phyloP scores from a whole-genome alignment of 1,140 invertebrate species.

The Ceratina australensis region DNA sequence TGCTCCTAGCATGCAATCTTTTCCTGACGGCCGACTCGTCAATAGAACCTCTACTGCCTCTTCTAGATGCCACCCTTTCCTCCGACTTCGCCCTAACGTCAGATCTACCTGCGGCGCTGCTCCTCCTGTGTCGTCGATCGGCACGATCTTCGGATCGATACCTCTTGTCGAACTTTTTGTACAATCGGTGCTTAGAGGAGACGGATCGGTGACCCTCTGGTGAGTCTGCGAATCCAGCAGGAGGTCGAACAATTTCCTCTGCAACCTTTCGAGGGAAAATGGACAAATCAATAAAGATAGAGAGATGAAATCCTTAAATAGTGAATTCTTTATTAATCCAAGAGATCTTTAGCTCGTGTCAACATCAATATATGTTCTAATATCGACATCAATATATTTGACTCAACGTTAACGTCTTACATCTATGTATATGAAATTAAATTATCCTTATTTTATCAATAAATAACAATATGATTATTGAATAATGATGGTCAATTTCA shows the following conservation, averaged over 20 bases:
- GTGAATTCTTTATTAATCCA: constrained; percentile 2
- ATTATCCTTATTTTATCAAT: too few species aligned
- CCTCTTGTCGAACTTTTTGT: constrained; percentile 90
- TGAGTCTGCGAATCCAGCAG: constrained; percentile 92
- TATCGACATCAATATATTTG: too few species aligned
- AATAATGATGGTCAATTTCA: too few species aligned
- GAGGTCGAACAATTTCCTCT: constrained; percentile 90
- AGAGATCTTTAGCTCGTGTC: too few species aligned
- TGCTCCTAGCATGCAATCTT: constrained; percentile 84
- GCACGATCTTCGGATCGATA: constrained; percentile 89
- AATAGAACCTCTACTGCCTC: constrained; percentile 76
- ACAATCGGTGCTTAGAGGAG: constrained; percentile 80
- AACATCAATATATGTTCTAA: too few species aligned
- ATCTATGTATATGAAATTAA: too few species aligned
- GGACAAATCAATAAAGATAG: constrained; percentile 43
- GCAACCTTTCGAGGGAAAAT: constrained; percentile 74
- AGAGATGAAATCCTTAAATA: constrained; percentile 49
- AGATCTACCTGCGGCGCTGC: constrained; percentile 81
- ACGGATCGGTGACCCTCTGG: constrained; percentile 82
- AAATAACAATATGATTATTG: too few species aligned
- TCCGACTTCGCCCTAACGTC: constrained; percentile 90
- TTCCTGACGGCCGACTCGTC: constrained; percentile 82
- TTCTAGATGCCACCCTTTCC: constrained; percentile 82
- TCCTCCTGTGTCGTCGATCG: constrained; percentile 82
- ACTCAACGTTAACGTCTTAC: too few species aligned